A percentile compares a stretch with the other conserved stretches of the same genome.
These are phyloP conservation scores for Sinhomidia bicolor DNA, from an alignment of 2,888 invertebrate genomes.

Conservation along the genomic window DNA sequence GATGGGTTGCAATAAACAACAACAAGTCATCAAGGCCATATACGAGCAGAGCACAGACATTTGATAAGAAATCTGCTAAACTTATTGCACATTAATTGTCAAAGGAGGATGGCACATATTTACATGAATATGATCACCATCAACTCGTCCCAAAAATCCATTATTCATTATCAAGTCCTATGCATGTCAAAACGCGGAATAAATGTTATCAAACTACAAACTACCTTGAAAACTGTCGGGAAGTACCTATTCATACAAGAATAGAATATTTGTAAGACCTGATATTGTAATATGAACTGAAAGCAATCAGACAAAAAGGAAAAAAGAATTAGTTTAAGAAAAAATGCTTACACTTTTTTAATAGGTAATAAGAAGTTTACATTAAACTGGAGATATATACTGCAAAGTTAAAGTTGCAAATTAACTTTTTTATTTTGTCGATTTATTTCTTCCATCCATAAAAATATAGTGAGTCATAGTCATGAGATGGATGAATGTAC, in stretches of 20 bases:
- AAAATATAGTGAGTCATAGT: conserved; percentile 36
- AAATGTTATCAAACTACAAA: neutral
- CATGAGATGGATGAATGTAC: neutral
- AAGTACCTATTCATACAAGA: neutral
- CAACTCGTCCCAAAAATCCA: neutral
- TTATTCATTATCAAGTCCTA: neutral
- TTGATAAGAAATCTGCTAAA: too few species aligned
- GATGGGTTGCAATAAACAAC: too few species aligned
- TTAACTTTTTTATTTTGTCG: neutral
- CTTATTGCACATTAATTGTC: neutral
- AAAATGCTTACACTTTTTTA: neutral
- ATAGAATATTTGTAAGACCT: neutral
- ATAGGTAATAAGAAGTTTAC: too few species aligned
- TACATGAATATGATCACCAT: neutral
- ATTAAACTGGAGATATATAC: too few species aligned
- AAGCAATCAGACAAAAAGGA: neutral
- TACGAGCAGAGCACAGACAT: too few species aligned
- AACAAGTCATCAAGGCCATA: too few species aligned
- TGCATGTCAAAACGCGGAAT: neutral
- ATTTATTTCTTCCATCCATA: neutral
- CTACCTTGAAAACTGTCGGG: neutral
- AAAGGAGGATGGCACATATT: neutral
- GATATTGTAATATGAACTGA: neutral
- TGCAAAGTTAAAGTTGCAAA: neutral
- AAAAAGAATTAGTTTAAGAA: neutral